Conservation (phyloP, 2,797 vertebrate genomes). For the Epinephelus coioides region DNA sequence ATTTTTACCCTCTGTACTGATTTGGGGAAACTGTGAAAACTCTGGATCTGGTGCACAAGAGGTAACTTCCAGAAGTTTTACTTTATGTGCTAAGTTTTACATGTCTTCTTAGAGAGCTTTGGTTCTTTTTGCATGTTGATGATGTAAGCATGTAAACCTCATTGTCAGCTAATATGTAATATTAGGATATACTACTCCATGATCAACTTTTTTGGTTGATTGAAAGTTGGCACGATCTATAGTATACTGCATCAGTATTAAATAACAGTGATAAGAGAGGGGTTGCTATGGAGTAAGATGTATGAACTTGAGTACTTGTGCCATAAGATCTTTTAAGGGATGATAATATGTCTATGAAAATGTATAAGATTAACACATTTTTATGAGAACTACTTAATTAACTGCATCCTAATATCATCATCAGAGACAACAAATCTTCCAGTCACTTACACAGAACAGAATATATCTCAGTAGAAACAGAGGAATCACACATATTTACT, state of each 20-base stretch:
- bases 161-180: neutral
- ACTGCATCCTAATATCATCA: neutral
- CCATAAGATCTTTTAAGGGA: neutral
- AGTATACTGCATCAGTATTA: no score
- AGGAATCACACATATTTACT: neutral
- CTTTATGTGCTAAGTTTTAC: neutral
- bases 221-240: no score
- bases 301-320: neutral
- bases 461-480: neutral
- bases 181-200: neutral
- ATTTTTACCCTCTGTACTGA: neutral
- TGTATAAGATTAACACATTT: neutral
- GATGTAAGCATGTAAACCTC: neutral
- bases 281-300: neutral
- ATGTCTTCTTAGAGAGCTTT: neutral
- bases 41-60: neutral
- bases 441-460: neutral
- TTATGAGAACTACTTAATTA: neutral
- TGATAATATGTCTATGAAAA: neutral
- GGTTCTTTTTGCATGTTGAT: neutral
- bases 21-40: neutral
- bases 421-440: neutral
- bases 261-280: neutral
- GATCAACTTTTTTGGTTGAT: neutral
- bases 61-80: conserved; percentile 16